Percentiles rank a stretch among this genome's conserved stretches.
Conservation (phyloP, 1,140 invertebrate species). For the Polypedilum pembai region DNA sequence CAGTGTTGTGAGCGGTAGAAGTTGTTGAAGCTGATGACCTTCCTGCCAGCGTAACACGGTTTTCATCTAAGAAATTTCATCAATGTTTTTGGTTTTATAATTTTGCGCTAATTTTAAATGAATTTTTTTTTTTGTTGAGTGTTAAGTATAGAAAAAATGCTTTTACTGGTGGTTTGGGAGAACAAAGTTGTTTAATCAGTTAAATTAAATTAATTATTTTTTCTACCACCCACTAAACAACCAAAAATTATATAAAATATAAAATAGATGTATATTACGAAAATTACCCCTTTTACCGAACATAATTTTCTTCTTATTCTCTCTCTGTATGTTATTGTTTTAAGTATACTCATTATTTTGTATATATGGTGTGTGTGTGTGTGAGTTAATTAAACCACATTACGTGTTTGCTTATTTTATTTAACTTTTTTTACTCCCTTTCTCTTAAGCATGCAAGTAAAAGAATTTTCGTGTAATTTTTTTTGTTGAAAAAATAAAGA, state of each 20-base stretch:
- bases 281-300: not conserved
- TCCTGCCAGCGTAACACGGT: constrained; percentile 42
- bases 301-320: not conserved
- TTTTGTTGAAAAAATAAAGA: not conserved
- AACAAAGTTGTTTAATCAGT: not conserved
- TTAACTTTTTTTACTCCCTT: not conserved
- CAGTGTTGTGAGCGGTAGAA: constrained; percentile 31
- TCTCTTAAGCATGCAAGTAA: not conserved
- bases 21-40: constrained; percentile 37
- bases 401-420: constrained; percentile 1
- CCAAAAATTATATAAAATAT: not conserved
- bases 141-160: too few relatives aligned
- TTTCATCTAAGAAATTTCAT: constrained; percentile 37
- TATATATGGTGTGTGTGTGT: not conserved
- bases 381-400: constrained; percentile 13
- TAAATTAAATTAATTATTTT: constrained; percentile 1
- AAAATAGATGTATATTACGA: constrained; percentile 4
- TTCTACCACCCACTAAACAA: not conserved
- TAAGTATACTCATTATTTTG: not conserved
- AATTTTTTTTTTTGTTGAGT: too few relatives aligned
- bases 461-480: too few relatives aligned
- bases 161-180: not conserved
- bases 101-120: too few relatives aligned
- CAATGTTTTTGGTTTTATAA: constrained; percentile 30
- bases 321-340: not conserved